Conservation (phyloP, 2,113 vertebrate genomes). For the Rhabdornis inornatus region DNA sequence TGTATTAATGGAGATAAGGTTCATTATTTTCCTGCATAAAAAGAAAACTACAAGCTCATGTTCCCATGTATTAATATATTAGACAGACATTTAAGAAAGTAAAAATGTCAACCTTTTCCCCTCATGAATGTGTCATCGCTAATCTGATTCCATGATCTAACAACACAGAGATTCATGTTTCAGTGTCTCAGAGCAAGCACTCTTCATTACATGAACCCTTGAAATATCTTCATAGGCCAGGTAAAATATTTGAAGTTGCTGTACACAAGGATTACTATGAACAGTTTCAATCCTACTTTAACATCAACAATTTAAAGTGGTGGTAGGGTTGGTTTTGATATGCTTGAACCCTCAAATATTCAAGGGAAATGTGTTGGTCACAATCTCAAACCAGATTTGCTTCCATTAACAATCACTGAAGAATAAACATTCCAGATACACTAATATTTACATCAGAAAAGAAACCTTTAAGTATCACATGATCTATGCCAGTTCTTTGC, state of each 20-base stretch:
- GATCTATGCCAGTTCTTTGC: background rate
- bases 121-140: background rate
- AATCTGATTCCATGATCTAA: background rate
- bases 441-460: background rate
- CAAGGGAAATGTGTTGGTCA: background rate
- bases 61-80: background rate
- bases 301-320: background rate
- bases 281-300: background rate
- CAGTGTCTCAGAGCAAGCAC: background rate
- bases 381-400: background rate
- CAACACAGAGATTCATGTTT: background rate
- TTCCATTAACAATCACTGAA: background rate
- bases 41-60: background rate
- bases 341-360: background rate
- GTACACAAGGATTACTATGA: background rate
- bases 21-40: background rate
- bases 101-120: background rate
- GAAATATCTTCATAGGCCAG: background rate
- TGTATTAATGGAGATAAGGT: fast-evolving
- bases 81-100: background rate
- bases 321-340: background rate
- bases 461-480: background rate
- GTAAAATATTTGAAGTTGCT: background rate
- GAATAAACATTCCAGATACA: background rate
- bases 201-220: background rate